Base-by-base conservation (phyloP, 2,797 vertebrate species). In the Melanogrammus aeglefinus region DNA sequence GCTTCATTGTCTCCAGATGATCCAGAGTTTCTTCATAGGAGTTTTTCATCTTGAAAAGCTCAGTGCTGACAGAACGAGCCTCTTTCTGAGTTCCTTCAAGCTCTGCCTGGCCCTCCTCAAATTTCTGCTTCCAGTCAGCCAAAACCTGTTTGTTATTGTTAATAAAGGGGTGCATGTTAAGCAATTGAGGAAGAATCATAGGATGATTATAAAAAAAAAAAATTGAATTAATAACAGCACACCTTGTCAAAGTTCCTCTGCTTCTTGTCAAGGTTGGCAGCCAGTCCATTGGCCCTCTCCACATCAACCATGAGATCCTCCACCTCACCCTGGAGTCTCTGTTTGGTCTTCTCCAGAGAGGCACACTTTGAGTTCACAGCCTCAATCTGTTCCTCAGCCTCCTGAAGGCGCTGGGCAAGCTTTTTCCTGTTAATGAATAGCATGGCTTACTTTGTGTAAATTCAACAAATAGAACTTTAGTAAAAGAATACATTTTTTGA, bases 221-320 rank as follows among this genome's bases (percentile, higher is more conserved):
- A n/a, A n/a, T n/a, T n/a, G n/a, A n/a, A n/a, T n/a, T n/a, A n/a
- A 72, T 35, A 14, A 14, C 29, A 12, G 35, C 70, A 72, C 29
- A 95, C 94, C 91, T 94, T 95, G 72, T 95, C 94, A 78, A 95
- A 95, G 88, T 94, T 94, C 81, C 88, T 94, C 77, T 95, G 94
- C 72, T 95, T 95, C 84, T 95, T 95, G 73, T 95, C 94, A 0
- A 95, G 91, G 18, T 92, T 92, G 1, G 92, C 91, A 0, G 93
- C 94, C 44, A 93, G 89, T 8, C 88, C 87, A 4, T 95, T 95
- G 0, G 94, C 83, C 72, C 94, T 87, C 72, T 95, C 95, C 75
- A 95, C 91, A 0, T 95, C 94, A 72, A 94, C 88, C 94, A 95
- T 95, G 76, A 95, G 86, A 75, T 95, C 94, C 72, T 95, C 94